Percentiles rank a stretch among this genome's conserved stretches.
phyloP scores from a whole-genome alignment of 2,113 vertebrate genomes.

The Bostrychus sinensis region DNA sequence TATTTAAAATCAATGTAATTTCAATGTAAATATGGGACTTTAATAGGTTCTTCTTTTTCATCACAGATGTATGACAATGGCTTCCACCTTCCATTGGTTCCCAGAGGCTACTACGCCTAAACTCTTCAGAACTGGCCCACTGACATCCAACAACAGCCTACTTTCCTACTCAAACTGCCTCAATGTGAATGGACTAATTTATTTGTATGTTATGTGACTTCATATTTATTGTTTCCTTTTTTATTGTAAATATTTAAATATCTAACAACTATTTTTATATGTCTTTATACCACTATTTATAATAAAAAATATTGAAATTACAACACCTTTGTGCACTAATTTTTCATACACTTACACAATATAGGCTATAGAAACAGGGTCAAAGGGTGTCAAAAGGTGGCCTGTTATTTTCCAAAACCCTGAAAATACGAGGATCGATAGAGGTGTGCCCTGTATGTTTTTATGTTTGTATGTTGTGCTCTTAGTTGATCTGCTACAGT shows the following conservation, averaged over 20 bases:
- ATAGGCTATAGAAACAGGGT: too few species aligned
- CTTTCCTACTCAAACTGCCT: conserved; percentile 52
- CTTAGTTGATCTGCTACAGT: too few species aligned
- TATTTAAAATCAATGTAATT: background rate
- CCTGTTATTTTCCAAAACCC: too few species aligned
- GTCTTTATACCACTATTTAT: conserved; percentile 72
- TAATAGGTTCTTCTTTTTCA: conserved; percentile 18
- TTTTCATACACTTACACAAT: background rate
- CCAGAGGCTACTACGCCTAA: conserved; percentile 74
- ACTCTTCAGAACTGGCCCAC: background rate
- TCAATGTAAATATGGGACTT: background rate
- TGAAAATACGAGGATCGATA: too few species aligned
- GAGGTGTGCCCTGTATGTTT: too few species aligned
- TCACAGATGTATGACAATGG: conserved; percentile 74
- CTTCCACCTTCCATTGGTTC: conserved; percentile 68
- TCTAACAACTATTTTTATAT: conserved; percentile 76
- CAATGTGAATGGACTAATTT: conserved; percentile 70
- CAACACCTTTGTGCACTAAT: background rate
- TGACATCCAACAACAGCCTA: conserved; percentile 52
- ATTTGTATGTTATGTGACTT: conserved; percentile 53
- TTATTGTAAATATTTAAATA: conserved; percentile 69
- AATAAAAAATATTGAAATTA: conserved; percentile 62
- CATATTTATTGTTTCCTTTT: conserved; percentile 72
- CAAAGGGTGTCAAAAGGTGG: too few species aligned
- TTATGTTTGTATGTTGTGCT: too few species aligned